Conservation (phyloP, 1,140 invertebrate genomes). For the Lethrus apterus region DNA sequence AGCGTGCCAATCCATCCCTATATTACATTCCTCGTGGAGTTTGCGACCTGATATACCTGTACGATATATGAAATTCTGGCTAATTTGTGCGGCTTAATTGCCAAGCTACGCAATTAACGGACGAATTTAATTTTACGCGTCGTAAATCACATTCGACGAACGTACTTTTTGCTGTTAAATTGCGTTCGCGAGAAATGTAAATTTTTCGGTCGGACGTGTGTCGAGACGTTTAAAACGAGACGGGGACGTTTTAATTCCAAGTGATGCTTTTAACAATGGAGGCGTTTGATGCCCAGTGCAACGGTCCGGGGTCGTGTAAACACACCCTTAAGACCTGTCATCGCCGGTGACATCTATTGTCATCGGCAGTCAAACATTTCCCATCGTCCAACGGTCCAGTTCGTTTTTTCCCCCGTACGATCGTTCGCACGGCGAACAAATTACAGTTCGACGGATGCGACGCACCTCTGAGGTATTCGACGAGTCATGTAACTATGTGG, state of each 20-base stretch:
- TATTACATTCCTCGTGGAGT: constrained; percentile 21
- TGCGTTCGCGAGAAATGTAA: no score
- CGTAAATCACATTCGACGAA: no score
- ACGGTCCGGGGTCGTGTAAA: constrained; percentile 27
- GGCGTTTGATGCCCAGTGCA: constrained; percentile 25
- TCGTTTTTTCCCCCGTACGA: no score
- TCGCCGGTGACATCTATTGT: constrained; percentile 31
- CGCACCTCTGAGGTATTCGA: constrained; percentile 6
- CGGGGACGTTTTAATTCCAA: constrained; percentile 17
- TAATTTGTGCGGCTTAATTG: no score
- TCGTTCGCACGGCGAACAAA: background rate
- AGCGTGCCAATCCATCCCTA: constrained; percentile 10
- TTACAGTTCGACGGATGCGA: constrained; percentile 6
- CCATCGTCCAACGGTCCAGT: constrained; percentile 14
- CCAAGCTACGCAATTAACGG: no score
- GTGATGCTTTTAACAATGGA: constrained; percentile 27
- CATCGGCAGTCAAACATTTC: constrained; percentile 22
- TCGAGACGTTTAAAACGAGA: no score
- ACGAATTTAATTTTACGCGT: no score
- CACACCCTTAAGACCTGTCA: constrained; percentile 32
- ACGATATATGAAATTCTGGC: no score
- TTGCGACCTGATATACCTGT: no score
- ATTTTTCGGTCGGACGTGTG: no score
- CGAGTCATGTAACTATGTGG: constrained; percentile 8
- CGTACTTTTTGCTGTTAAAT: no score